Conservation (phyloP, 2,888 invertebrate genomes). For the Spatulosminthurus flaviceps region DNA sequence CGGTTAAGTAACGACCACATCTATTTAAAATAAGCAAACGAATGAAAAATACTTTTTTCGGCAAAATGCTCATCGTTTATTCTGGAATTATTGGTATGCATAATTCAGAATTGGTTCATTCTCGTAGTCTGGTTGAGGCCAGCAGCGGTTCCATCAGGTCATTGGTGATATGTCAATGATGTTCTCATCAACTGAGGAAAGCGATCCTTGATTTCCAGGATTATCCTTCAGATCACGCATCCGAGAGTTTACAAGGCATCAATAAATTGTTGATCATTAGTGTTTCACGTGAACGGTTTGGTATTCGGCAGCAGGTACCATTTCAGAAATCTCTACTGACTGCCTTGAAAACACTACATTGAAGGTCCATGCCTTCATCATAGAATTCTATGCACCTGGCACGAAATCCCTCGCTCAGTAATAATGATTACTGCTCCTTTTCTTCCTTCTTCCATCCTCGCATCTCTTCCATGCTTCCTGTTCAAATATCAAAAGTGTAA, state of each 20-base stretch:
- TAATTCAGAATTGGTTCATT: no score
- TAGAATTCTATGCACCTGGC: conserved; percentile 9
- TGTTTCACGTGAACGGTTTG: conserved; percentile 41
- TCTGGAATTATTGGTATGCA: no score
- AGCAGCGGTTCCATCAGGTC: background rate
- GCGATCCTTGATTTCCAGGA: background rate
- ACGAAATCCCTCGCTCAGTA: conserved; percentile 14
- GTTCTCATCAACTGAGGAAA: background rate
- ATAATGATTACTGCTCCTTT: conserved; percentile 18
- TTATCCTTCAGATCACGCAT: conserved; percentile 14
- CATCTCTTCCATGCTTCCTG: background rate
- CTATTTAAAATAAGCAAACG: no score
- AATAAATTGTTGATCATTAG: conserved; percentile 30
- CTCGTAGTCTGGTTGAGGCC: no score
- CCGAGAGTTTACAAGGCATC: conserved; percentile 17
- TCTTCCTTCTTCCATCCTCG: background rate
- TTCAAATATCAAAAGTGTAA: background rate
- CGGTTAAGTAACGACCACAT: no score
- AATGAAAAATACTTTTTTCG: no score
- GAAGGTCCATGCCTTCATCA: background rate
- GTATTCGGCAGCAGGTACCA: conserved; percentile 31
- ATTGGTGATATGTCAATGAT: background rate
- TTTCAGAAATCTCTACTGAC: conserved; percentile 7
- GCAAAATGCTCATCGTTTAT: no score
- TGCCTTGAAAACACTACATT: background rate